A percentile compares a stretch with the other conserved stretches of the same genome.
Conservation (phyloP, 1,140 invertebrate genomes). For the Limonius californicus region DNA sequence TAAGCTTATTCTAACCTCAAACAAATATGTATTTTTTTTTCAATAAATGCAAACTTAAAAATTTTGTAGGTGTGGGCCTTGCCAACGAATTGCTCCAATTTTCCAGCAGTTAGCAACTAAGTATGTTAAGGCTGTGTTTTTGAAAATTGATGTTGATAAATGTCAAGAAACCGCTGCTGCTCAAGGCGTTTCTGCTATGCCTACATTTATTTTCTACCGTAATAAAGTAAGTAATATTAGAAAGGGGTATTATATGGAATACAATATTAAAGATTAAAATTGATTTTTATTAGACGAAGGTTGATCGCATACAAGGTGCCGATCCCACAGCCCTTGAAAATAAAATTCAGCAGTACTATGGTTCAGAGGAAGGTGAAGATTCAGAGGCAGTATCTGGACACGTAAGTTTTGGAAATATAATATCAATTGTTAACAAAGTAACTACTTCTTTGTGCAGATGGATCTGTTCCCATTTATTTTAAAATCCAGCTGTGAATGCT, state of each 20-base stretch:
- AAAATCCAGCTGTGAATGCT: constrained; percentile 88
- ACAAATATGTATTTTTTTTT: neutral
- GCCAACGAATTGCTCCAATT: constrained; percentile 84
- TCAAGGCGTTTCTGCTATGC: constrained; percentile 92
- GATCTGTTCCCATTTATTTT: constrained; percentile 83
- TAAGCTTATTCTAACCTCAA: constrained; percentile 49
- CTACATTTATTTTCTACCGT: constrained; percentile 95
- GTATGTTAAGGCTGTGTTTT: constrained; percentile 85
- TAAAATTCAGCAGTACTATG: constrained; percentile 88
- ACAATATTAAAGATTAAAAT: neutral
- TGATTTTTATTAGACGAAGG: constrained; percentile 57
- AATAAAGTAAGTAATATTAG: constrained; percentile 59
- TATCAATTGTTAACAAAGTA: constrained; percentile 1
- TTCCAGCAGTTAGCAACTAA: constrained; percentile 82
- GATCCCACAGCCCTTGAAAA: constrained; percentile 75
- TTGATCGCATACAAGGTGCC: constrained; percentile 81
- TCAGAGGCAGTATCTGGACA: constrained; percentile 68
- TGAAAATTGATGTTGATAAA: constrained; percentile 93
- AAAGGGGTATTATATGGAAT: too few relatives aligned
- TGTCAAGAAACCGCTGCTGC: constrained; percentile 79
- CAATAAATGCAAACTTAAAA: constrained; percentile 1
- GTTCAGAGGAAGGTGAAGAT: constrained; percentile 59
- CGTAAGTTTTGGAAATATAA: constrained; percentile 56
- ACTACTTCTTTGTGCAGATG: constrained; percentile 73
- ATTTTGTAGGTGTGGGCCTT: constrained; percentile 84